These are phyloP conservation scores for Diplazon laetatorius DNA, from an alignment of 2,888 invertebrate species.

Conservation along the genomic window DNA sequence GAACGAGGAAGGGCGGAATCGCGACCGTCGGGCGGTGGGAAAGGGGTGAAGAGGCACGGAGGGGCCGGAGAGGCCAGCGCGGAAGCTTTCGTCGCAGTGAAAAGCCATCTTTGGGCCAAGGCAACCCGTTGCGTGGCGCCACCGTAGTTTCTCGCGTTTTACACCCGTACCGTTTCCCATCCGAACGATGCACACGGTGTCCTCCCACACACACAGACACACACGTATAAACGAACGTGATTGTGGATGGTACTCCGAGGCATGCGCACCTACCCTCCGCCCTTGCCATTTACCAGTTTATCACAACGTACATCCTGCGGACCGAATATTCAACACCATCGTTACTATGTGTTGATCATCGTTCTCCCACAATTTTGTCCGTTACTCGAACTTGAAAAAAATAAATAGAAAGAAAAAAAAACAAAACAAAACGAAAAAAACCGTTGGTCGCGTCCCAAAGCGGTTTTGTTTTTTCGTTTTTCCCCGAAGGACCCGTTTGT, in stretches of 20 bases:
- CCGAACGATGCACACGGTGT: too few relatives aligned
- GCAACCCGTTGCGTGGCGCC: conserved; percentile 62
- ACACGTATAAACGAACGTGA: conserved; percentile 30
- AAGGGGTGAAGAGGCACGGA: background rate
- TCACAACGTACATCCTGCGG: conserved; percentile 52
- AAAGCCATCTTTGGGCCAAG: conserved; percentile 55
- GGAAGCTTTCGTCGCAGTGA: conserved; percentile 58
- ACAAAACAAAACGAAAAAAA: too few relatives aligned
- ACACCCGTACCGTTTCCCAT: conserved; percentile 35
- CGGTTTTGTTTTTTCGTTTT: too few relatives aligned
- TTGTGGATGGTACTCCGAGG: conserved; percentile 33
- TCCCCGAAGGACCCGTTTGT: too few relatives aligned
- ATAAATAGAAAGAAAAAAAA: too few relatives aligned
- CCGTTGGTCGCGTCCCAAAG: too few relatives aligned
- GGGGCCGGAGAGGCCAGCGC: conserved; percentile 56
- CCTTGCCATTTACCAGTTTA: conserved; percentile 60
- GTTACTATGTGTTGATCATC: too few relatives aligned
- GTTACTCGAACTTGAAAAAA: too few relatives aligned
- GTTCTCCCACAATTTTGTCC: too few relatives aligned
- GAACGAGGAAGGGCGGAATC: conserved; percentile 59
- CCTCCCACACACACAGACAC: too few relatives aligned
- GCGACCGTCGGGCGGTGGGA: conserved; percentile 52
- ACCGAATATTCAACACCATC: conserved; percentile 43
- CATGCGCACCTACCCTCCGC: conserved; percentile 55
- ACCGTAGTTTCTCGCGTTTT: conserved; percentile 52